These are phyloP conservation scores for Rhinichthys klamathensis DNA, from an alignment of 2,113 vertebrate genomes.

Conservation along the genomic window DNA sequence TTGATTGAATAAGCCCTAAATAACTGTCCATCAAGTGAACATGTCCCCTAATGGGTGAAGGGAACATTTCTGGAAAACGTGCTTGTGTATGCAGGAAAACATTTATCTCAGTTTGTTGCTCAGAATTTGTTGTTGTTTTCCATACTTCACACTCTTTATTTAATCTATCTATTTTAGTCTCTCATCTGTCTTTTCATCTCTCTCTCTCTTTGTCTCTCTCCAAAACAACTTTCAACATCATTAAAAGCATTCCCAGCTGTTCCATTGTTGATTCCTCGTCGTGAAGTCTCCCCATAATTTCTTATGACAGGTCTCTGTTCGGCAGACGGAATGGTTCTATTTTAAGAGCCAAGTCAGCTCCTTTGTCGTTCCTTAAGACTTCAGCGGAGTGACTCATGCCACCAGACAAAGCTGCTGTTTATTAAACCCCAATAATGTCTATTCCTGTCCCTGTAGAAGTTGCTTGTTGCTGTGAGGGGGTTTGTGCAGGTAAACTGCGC, in stretches of 20 bases:
- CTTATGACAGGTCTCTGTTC: slow-evolving; percentile 44
- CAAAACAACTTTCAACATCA: slow-evolving; percentile 10
- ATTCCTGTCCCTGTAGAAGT: slow-evolving; percentile 33
- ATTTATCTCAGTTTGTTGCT: not conserved
- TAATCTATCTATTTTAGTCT: not conserved
- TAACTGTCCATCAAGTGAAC: not conserved
- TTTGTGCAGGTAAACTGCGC: slow-evolving; percentile 13
- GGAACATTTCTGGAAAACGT: not conserved
- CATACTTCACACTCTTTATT: not conserved
- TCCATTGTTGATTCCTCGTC: not conserved
- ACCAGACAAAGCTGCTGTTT: slow-evolving; percentile 44
- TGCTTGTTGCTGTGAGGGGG: not conserved
- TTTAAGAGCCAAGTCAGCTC: slow-evolving; percentile 42
- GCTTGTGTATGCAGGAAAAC: not conserved
- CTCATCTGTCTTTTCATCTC: slow-evolving; percentile 12
- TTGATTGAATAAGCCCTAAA: not conserved
- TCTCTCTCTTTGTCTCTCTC: not conserved
- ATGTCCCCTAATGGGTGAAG: not conserved
- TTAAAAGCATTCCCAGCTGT: not conserved
- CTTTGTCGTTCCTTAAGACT: slow-evolving; percentile 40
- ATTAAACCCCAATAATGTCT: slow-evolving; percentile 45
- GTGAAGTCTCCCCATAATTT: slow-evolving; percentile 25
- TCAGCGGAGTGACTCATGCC: slow-evolving; percentile 48
- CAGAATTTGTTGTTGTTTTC: not conserved
- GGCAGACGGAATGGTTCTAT: slow-evolving; percentile 42